These are phyloP conservation scores for Danaus melanippus DNA, from an alignment of 1,140 invertebrate species.

Conservation along the genomic window DNA sequence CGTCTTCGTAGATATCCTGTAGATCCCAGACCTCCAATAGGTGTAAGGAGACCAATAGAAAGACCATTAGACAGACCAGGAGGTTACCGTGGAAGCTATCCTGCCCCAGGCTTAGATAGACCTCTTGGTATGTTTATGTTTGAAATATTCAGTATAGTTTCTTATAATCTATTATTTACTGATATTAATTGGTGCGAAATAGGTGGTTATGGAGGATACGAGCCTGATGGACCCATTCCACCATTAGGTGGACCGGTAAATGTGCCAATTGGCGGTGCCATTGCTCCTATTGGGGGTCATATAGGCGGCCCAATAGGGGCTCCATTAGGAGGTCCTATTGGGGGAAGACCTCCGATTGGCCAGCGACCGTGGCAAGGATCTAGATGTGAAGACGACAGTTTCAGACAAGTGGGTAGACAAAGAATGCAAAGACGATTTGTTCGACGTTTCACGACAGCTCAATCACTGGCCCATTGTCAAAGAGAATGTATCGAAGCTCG, in stretches of 20 bases:
- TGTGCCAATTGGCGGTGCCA: slow-evolving; percentile 23
- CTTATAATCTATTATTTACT: too few relatives aligned
- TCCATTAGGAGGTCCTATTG: slow-evolving; percentile 42
- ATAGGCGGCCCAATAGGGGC: slow-evolving; percentile 44
- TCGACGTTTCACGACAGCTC: slow-evolving; percentile 79
- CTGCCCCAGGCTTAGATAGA: slow-evolving; percentile 44
- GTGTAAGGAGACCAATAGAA: slow-evolving; percentile 46
- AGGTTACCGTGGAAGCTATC: slow-evolving; percentile 54
- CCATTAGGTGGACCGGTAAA: slow-evolving; percentile 34
- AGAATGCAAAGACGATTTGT: slow-evolving; percentile 86
- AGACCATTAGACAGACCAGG: slow-evolving; percentile 53
- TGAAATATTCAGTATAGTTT: too few relatives aligned
- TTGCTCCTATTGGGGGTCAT: slow-evolving; percentile 36
- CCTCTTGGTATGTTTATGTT: slow-evolving; percentile 37
- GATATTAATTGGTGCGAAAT: slow-evolving; percentile 12
- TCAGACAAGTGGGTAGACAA: slow-evolving; percentile 84
- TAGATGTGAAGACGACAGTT: slow-evolving; percentile 84
- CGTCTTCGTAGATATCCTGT: slow-evolving; percentile 45
- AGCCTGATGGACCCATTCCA: slow-evolving; percentile 48
- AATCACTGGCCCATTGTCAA: slow-evolving; percentile 84
- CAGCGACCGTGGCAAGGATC: slow-evolving; percentile 59
- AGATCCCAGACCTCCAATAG: slow-evolving; percentile 56
- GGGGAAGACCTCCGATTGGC: slow-evolving; percentile 34
- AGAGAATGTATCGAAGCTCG: slow-evolving; percentile 85
- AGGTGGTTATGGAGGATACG: slow-evolving; percentile 46